Base-by-base conservation (phyloP, 2,113 vertebrate species). In the Tragulus kanchil region DNA sequence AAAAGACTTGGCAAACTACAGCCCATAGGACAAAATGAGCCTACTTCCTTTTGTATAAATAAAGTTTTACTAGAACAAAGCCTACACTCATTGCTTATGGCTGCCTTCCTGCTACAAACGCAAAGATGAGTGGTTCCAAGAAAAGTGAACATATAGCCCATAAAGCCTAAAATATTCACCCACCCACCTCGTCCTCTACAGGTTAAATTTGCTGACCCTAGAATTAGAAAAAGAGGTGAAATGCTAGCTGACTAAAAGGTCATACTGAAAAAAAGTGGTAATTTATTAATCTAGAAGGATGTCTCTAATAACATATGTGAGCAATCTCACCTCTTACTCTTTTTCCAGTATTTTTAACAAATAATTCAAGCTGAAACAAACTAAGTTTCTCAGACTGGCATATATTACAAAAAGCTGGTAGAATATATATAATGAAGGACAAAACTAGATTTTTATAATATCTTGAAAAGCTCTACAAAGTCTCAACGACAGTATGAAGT, bases 301-400 rank as follows among this genome's bases (percentile, higher is more conserved):
- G 23, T 8, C 36, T 73, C n/a, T 56, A 65, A 77, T 56, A 77
- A 45, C 12, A 13, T 31, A 84, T n/a, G 14, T 81, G n/a, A 62
- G 52, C 89, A 85, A 64, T 56, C 36, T 71, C 73, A 71, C 36
- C 69, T 78, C 23, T 79, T 71, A 89, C 14, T 69, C n/a, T 62
- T 90, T 90, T 62, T 48, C 10, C 73, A 59, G 31, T 71, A 79
- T 83, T 85, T 92, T 64, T 48, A 62, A 19, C 56, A 79, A 92
- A 48, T 73, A 81, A 94, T 90, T 82, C 71, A 42, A 94, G 82
- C 45, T 86, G 83, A 93, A 77, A 83, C 54, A 85, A 77, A 52
- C 48, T 78, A 85, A 54, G 58, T 42, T 90, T 58, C 64, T 75
- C 65, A 73, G 52, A 90, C n/a, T 59, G 64, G 52, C 21, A 86